Base-by-base conservation (phyloP, 2,888 invertebrate genomes). In the Scaptomyza flava region DNA sequence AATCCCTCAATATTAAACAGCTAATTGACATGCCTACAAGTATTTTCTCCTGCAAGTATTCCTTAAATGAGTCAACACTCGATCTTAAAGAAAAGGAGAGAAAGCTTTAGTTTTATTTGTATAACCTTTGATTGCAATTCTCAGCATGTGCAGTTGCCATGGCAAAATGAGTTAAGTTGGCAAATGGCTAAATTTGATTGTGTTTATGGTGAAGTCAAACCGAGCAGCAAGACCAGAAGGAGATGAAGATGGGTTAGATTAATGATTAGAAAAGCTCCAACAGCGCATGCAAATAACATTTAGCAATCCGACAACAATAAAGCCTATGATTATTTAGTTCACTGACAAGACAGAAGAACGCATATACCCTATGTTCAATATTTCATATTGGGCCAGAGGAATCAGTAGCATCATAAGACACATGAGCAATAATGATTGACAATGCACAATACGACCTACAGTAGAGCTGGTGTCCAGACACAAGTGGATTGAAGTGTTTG, bases 1-100 rank as follows among this genome's bases (percentile, higher is more conserved):
- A 51, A 47, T 57, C 27, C 41, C 45, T 14, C n/a, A 62, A 54
- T 62, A 62, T 43, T 65, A 52, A 60, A 62, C 79, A 71, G 51
- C 59, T 81, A 72, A 81, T 81, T 74, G 81, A 70, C 66, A 70
- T 45, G 43, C n/a, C 51, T 23, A 3, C 14, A 6, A n/a, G 8
- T 2, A 11, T 3, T 42, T 31, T 45, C 2, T 23, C 12, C 27
- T 27, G 6, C 20, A 47, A n/a, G 17, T 20, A 14, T 51, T 27
- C 27, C 36, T 46, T 51, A 59, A 43, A 64, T 42, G 43, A 56
- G 31, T 27, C 50, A 17, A 27, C 9, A 14, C 11, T 14, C 11
- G 59, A 58, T 36, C 50, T n/a, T 23, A 51, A 59, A 43, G 34
- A 3, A 5, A 0, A 1, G 14, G 14, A 4, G n/a, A 45, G 42